Evolutionary conservation across 1,140 invertebrate genomes (phyloP).

Genomic region (Orius insidiosus): DNA sequence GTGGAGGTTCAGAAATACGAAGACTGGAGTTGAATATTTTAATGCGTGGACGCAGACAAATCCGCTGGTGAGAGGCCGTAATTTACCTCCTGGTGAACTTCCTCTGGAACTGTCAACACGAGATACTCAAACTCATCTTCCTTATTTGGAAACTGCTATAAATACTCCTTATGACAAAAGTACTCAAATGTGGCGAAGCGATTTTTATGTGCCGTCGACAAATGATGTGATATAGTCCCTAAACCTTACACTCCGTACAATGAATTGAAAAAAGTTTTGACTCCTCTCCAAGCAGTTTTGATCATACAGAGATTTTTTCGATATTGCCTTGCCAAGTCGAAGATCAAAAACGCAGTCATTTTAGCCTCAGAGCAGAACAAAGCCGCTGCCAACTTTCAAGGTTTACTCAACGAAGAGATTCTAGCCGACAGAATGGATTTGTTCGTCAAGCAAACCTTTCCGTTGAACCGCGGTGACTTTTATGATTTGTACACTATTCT

Average conservation of each 20-base stretch:
- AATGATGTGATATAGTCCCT: neutral
- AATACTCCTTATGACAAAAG: constrained; percentile 3
- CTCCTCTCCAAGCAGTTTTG: neutral
- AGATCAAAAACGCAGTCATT: neutral
- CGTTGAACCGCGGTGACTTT: neutral
- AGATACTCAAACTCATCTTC: constrained; percentile 1
- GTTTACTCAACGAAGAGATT: too few relatives aligned
- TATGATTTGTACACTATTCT: neutral
- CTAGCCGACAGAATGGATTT: neutral
- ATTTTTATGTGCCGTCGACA: neutral
- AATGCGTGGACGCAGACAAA: constrained; percentile 1
- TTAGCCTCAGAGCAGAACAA: neutral
- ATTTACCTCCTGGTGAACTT: neutral
- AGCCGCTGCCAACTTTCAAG: too few relatives aligned
- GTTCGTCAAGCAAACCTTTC: neutral
- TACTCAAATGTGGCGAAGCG: neutral
- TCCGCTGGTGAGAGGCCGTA: neutral
- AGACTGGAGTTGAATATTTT: neutral
- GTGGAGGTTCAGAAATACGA: constrained; percentile 4
- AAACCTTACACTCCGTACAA: neutral
- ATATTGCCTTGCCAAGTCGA: neutral
- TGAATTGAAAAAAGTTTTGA: neutral
- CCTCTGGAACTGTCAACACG: neutral
- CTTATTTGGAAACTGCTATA: neutral
- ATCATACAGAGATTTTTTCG: neutral